Percentiles rank a stretch among this genome's conserved stretches.
Conservation (phyloP, 2,113 vertebrate species). For the Lipophrys pholis region DNA sequence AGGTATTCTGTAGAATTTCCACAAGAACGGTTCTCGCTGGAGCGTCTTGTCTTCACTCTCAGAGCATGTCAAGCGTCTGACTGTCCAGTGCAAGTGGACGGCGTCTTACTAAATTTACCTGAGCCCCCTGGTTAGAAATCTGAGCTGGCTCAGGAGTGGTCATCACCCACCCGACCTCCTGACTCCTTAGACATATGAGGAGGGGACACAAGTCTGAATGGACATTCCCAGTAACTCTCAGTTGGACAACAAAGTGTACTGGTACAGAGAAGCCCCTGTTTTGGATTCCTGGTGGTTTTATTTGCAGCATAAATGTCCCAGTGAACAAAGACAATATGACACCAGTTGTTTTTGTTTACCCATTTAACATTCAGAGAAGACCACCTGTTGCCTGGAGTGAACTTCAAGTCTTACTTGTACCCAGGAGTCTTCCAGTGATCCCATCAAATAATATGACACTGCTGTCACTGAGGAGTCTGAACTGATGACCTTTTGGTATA, state of each 20-base stretch:
- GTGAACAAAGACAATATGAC: constrained; percentile 19
- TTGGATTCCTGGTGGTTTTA: too few relatives aligned
- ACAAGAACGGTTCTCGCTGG: neutral
- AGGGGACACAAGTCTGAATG: constrained; percentile 18
- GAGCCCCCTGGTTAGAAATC: constrained; percentile 68
- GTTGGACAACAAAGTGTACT: neutral
- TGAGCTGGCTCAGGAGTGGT: constrained; percentile 59
- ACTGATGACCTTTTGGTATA: constrained; percentile 32
- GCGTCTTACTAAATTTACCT: constrained; percentile 74
- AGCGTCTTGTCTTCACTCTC: constrained; percentile 34
- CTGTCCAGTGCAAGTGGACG: constrained; percentile 36
- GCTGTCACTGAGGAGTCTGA: neutral
- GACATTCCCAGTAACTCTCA: constrained; percentile 1
- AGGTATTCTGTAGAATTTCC: neutral
- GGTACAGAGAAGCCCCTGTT: neutral
- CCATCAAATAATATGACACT: constrained; percentile 25
- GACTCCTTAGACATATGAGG: constrained; percentile 69
- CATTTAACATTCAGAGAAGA: constrained; percentile 32
- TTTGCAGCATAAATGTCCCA: constrained; percentile 9
- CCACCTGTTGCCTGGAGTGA: constrained; percentile 48
- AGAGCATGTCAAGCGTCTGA: constrained; percentile 56
- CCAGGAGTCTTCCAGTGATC: constrained; percentile 13
- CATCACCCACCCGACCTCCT: constrained; percentile 53
- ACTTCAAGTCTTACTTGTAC: constrained; percentile 32
- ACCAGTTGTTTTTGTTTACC: constrained; percentile 49